Evolutionary conservation across 2,113 vertebrate species (phyloP).

Genomic region (Polypterus bichir): DNA sequence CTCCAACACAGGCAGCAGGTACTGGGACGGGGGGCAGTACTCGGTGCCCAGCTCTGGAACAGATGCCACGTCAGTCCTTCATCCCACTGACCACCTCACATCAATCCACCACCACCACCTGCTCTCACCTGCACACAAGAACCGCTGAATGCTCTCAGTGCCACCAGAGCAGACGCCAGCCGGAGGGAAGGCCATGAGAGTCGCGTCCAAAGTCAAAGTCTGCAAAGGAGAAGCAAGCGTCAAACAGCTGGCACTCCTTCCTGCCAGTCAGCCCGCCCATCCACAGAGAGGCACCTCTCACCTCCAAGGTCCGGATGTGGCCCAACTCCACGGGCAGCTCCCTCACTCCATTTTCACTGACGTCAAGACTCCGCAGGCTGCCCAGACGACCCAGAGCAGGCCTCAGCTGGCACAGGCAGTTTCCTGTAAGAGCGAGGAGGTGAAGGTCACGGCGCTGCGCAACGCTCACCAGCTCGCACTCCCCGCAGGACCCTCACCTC

Average conservation of each 20-base stretch:
- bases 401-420: slow-evolving; percentile 64
- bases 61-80: slow-evolving; percentile 5
- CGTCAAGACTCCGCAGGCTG: slow-evolving; percentile 64
- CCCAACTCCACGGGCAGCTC: slow-evolving; percentile 62
- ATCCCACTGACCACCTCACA: neutral
- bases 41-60: slow-evolving; percentile 67
- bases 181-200: slow-evolving; percentile 65
- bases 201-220: slow-evolving; percentile 66
- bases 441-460: neutral
- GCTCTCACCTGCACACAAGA: slow-evolving; percentile 67
- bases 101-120: neutral
- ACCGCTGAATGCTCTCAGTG: slow-evolving; percentile 70
- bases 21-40: slow-evolving; percentile 77
- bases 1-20: slow-evolving; percentile 61
- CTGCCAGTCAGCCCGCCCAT: too few species aligned
- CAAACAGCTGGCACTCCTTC: neutral
- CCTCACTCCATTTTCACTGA: slow-evolving; percentile 64
- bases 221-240: slow-evolving; percentile 29
- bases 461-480: too few species aligned
- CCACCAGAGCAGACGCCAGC: slow-evolving; percentile 57
- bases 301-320: slow-evolving; percentile 65
- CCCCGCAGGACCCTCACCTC: slow-evolving; percentile 48
- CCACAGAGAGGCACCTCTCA: slow-evolving; percentile 18
- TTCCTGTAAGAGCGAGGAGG: slow-evolving; percentile 43
- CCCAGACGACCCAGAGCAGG: slow-evolving; percentile 43